Conservation (phyloP, 2,888 invertebrate genomes). For the Ophioninae sp. region DNA sequence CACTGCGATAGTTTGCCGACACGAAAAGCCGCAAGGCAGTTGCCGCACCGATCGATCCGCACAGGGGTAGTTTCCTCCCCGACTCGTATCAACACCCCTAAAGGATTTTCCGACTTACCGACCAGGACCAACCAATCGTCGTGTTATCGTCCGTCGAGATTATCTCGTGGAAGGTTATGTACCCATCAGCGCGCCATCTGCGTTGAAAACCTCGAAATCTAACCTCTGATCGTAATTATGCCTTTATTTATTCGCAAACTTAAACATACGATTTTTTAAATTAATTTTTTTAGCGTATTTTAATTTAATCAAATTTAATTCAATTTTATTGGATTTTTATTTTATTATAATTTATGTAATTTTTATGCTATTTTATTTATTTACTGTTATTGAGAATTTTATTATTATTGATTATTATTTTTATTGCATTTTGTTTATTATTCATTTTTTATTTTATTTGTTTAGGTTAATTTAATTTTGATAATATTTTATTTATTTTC, state of each 20-base stretch:
- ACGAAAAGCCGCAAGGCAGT: neutral
- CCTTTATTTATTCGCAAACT: too few species aligned
- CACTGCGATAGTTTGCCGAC: slow-evolving; percentile 45
- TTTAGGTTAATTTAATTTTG: too few species aligned
- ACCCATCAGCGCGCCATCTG: slow-evolving; percentile 1
- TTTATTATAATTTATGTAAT: too few species aligned
- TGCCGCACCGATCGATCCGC: neutral
- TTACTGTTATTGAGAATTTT: too few species aligned
- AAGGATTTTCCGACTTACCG: slow-evolving; percentile 18
- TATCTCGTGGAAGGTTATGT: neutral
- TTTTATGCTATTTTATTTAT: too few species aligned
- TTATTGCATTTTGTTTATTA: neutral
- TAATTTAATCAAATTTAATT: too few species aligned
- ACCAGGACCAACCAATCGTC: neutral
- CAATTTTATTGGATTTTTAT: too few species aligned
- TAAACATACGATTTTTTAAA: too few species aligned
- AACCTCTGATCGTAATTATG: neutral
- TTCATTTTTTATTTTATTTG: neutral
- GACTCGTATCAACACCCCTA: neutral
- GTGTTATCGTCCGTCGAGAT: slow-evolving; percentile 1
- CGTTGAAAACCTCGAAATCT: neutral
- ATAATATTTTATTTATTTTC: too few species aligned
- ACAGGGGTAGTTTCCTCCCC: slow-evolving; percentile 16
- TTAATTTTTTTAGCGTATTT: too few species aligned
- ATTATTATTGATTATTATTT: neutral